Evolutionary conservation across 2,888 invertebrate genomes (phyloP), one percentile per base, ranked within the genome.

Genomic region (Taenaris catops): DNA sequence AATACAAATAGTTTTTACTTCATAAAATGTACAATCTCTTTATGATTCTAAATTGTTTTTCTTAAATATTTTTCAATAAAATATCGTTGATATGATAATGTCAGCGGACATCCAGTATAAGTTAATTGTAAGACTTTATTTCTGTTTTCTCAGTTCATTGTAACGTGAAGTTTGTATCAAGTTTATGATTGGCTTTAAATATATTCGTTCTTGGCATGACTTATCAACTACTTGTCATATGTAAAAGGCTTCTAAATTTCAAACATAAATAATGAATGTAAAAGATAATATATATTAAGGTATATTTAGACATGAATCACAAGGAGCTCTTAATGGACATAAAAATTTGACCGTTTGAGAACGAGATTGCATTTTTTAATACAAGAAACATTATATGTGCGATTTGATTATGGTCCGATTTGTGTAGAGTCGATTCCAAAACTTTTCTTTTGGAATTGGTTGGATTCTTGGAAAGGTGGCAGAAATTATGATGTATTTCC

Each of bases 351-450:
- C 46, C 47, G 29, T 25, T n/a, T n/a, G n/a, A n/a, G n/a, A n/a
- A n/a, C n/a, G 16, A 24, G 36, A 29, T 36, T 42, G 35, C 28
- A 43, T 41, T 40, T 45, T 31, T 34, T 42, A 48, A 50, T 50
- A 53, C 49, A 58, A 55, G 49, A 44, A 25, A 37, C 37, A 47
- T 19, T 41, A 55, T 66, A 60, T 61, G 52, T 49, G 53, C 63
- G 48, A 43, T 34, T 35, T 49, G 72, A 72, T 69, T 69, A 67
- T 56, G 44, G 38, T 25, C 41, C 43, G 51, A 63, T 65, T 58
- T 64, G 66, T 58, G 55, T 55, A 58, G 61, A 64, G 63, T 61
- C n/a, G 53, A 53, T 56, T 51, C 48, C 31, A 38, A 48, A 49
- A 51, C n/a, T n/a, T n/a, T n/a, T n/a, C n/a, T n/a, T n/a, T n/a